These are phyloP conservation scores for Anthophora plumipes DNA, from an alignment of 2,888 invertebrate genomes.

Conservation along the genomic window DNA sequence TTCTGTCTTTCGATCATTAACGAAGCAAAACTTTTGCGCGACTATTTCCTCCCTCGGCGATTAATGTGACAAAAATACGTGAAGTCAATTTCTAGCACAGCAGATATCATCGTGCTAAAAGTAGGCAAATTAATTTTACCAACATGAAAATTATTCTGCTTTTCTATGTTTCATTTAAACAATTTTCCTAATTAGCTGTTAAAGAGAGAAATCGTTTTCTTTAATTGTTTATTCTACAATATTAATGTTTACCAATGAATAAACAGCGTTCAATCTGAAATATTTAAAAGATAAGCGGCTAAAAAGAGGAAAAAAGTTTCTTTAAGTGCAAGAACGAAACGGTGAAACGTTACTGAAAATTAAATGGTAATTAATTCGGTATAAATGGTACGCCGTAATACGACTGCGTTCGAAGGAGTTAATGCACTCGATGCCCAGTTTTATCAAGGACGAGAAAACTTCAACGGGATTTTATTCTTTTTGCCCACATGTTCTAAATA, in stretches of 20 bases:
- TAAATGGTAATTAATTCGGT: conserved; percentile 50
- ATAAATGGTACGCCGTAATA: conserved; percentile 31
- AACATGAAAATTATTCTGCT: conserved; percentile 6
- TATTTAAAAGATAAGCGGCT: not conserved
- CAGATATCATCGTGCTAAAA: not conserved
- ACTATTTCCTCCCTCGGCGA: not conserved
- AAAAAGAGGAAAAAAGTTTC: not conserved
- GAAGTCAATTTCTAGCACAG: not conserved
- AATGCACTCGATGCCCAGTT: conserved; percentile 28
- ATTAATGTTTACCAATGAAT: not conserved
- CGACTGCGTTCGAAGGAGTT: conserved; percentile 7
- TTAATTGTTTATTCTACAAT: not conserved
- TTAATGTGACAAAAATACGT: not conserved
- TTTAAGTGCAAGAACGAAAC: not conserved
- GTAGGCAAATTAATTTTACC: not conserved
- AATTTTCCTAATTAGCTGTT: not conserved
- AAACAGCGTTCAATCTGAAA: not conserved
- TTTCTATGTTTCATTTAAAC: not conserved
- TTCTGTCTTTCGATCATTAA: not conserved
- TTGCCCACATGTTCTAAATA: not conserved
- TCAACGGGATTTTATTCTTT: conserved; percentile 15
- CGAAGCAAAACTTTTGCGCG: not conserved
- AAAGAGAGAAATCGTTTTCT: not conserved
- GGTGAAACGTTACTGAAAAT: conserved; percentile 44
- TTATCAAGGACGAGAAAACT: conserved; percentile 10